Conservation (phyloP, 2,113 vertebrate species). For the Chitala chitala region DNA sequence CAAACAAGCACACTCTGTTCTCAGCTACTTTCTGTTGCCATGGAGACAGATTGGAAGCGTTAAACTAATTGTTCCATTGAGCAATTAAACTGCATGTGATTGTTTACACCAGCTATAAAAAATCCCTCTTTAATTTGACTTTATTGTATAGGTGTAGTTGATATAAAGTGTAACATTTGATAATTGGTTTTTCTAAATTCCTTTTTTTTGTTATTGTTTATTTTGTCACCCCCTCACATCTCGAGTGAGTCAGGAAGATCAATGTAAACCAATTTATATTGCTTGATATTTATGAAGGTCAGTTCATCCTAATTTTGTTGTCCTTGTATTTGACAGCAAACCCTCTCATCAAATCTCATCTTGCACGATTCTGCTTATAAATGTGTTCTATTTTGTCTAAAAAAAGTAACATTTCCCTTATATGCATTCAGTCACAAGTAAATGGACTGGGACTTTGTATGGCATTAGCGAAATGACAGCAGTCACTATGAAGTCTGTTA, state of each 20-base stretch:
- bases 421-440: too few relatives aligned
- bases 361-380: not conserved
- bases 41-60: constrained; percentile 8
- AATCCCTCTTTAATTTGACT: not conserved
- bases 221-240: too few relatives aligned
- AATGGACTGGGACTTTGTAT: too few relatives aligned
- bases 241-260: not conserved
- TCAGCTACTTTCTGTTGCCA: constrained; percentile 5
- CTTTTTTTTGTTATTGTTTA: too few relatives aligned
- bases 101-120: not conserved
- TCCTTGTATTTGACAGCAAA: not conserved
- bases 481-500: too few relatives aligned
- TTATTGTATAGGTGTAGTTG: too few relatives aligned
- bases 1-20: not conserved
- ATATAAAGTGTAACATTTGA: too few relatives aligned
- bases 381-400: not conserved
- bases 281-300: not conserved
- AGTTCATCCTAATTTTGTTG: not conserved
- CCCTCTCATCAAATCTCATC: not conserved
- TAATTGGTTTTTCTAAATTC: too few relatives aligned
- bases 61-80: constrained; percentile 16
- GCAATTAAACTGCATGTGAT: not conserved
- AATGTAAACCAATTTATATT: not conserved
- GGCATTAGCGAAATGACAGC: too few relatives aligned
- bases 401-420: too few relatives aligned